Evolutionary conservation across 2,113 vertebrate species (phyloP), one percentile per base, ranked within the genome.

Genomic region (Lagopus muta): DNA sequence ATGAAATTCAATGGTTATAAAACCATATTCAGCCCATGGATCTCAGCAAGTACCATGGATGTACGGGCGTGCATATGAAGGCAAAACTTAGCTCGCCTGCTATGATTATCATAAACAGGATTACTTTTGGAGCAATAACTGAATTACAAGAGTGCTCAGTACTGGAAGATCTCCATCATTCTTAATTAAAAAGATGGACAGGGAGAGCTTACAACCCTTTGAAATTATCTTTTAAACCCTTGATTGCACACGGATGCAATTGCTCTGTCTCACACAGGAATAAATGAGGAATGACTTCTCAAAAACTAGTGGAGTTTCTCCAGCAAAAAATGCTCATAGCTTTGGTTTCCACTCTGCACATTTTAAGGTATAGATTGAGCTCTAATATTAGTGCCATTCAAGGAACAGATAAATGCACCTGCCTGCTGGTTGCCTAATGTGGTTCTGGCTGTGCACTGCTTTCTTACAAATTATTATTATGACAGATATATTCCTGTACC

Each of bases 91-190:
- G 7, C 48, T 94, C 65, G 88, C 66, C 77, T 91, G 66, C 86
- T 81, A 75, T 78, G 86, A 92, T 91, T 91, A 75, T 82, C 76
- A 84, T 54, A 94, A 96, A 92, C 86, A 90, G 80, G 80, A 94
- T 95, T 96, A 94, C 86, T 91, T 95, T 74, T 92, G 88, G 86
- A 95, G 92, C 80, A 95, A 65, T 95, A 95, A 97, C 80, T 82
- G 86, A 95, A 91, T 95, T 93, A 96, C 86, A 94, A 72, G 88
- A 94, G 76, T 86, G 90, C 86, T 93, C 82, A 73, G 74, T 70
- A 78, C 57, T 96, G 96, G 95, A 95, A 81, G 58, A 81, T 47
- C 70, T 96, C 96, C 90, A 91, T 94, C 86, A 88, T 79, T 96
- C 90, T 92, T 91, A 84, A 94, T 95, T 92, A 88, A 83, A 95